Base-by-base conservation (phyloP, 37 sponge, comb jelly and placozoan genomes). In the Oscarella lobularis region DNA sequence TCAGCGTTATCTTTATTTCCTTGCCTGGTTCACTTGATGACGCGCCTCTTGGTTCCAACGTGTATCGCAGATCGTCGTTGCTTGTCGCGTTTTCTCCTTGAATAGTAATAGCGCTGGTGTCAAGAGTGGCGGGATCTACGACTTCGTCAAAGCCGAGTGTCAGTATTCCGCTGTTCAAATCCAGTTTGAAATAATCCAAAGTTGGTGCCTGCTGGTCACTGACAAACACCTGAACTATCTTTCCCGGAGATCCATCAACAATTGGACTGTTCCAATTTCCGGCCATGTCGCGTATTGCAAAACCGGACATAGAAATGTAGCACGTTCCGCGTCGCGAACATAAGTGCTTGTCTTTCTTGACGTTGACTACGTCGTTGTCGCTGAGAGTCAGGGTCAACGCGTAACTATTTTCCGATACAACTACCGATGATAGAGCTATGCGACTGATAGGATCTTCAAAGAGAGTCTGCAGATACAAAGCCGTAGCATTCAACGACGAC, bases 111-210 rank as follows among this genome's bases (percentile, higher is more conserved):
- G 82, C 90, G 33, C 77, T 78, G 36, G 83, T 69, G 38, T 79
- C 82, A 36, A 94, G 67, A 29, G 90, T 80, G 14, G 72, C 68
- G 3, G 88, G 83, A 78, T 78, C 55, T 3, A 94, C 85, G 31
- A 89, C 89, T 48, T 94, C 90, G 82, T 84, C 74, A 60, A 94
- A 94, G 2, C 84, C 81, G 2, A 94, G 79, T 6, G 69, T 74
- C 0, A 94, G 81, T 4, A 31, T 38, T 2, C 90, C 95, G 14
- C 66, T 39, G 66, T 83, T 78, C 77, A 94, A 31, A 31, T 89
- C 83, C 0, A 94, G 79, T 60, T 80, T 80, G 48, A 86, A 94
- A 27, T 37, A 38, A 27, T 67, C 9, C 0, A 94, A 30, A 35
- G 2, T 39, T 31, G 90, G 89, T n/a, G 85, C 78, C 38, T 76